Conservation (phyloP, 1,140 invertebrate genomes). For the Drosophila mauritiana region DNA sequence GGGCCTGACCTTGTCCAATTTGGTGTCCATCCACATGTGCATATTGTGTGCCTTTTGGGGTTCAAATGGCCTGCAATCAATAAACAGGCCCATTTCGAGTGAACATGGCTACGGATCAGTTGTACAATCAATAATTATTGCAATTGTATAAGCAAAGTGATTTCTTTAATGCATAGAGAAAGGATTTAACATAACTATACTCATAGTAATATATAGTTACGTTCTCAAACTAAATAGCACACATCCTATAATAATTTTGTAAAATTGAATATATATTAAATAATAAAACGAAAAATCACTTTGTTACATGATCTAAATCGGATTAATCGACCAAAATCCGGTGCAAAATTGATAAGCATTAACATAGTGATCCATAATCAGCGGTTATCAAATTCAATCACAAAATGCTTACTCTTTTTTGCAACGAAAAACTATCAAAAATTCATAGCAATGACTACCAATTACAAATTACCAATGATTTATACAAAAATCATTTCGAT, state of each 20-base stretch:
- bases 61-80: not conserved
- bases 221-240: no score
- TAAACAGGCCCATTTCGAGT: not conserved
- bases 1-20: constrained; percentile 25
- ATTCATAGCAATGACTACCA: not conserved
- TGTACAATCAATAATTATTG: not conserved
- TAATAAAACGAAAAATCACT: no score
- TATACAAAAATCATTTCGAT: not conserved
- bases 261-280: no score
- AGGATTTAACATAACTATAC: no score
- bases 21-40: constrained; percentile 8
- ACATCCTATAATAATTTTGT: no score
- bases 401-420: not conserved
- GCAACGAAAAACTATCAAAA: not conserved
- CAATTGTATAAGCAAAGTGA: no score
- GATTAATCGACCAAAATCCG: no score
- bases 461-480: not conserved
- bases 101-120: not conserved
- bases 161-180: no score
- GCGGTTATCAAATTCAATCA: not conserved
- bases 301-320: no score
- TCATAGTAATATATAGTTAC: no score
- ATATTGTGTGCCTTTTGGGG: not conserved
- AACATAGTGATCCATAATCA: no score
- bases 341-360: no score